A percentile compares a stretch with the other conserved stretches of the same genome.
phyloP scores from a whole-genome alignment of 2,113 vertebrate genomes.

The Panthera tigris region DNA sequence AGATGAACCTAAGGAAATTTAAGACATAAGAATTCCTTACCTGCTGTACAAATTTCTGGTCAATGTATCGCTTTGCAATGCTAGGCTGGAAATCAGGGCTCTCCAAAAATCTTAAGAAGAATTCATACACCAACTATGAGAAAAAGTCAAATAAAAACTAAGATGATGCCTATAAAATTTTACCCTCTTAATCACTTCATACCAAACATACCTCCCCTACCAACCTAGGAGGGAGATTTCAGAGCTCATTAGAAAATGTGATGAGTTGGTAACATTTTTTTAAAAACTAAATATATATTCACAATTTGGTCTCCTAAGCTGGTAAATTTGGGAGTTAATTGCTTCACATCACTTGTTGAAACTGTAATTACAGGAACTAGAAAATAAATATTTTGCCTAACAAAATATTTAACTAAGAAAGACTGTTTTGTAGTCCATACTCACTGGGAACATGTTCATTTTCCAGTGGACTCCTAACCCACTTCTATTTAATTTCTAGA shows the following conservation, averaged over 20 bases:
- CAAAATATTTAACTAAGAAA: neutral
- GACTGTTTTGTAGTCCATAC: neutral
- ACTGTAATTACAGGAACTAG: conserved; percentile 5
- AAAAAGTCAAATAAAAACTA: conserved; percentile 63
- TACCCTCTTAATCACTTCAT: neutral
- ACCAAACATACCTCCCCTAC: neutral
- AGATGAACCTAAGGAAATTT: conserved; percentile 10
- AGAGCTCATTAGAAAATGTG: neutral
- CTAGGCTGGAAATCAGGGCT: conserved; percentile 98
- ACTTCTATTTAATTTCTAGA: neutral
- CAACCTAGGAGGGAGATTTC: neutral
- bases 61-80: conserved; percentile 96
- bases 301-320: neutral
- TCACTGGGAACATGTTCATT: neutral
- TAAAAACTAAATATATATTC: neutral
- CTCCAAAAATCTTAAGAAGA: conserved; percentile 97
- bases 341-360: neutral
- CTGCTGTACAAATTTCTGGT: conserved; percentile 99
- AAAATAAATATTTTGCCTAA: neutral
- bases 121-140: conserved; percentile 96
- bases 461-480: neutral
- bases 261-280: neutral
- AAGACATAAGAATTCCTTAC: conserved; percentile 82
- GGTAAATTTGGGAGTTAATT: neutral
- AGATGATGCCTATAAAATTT: conserved; percentile 1